A percentile compares a stretch with the other conserved stretches of the same genome.
Evolutionary conservation across 2,888 invertebrate genomes (phyloP).

Genomic region (Xanthia icteritia): DNA sequence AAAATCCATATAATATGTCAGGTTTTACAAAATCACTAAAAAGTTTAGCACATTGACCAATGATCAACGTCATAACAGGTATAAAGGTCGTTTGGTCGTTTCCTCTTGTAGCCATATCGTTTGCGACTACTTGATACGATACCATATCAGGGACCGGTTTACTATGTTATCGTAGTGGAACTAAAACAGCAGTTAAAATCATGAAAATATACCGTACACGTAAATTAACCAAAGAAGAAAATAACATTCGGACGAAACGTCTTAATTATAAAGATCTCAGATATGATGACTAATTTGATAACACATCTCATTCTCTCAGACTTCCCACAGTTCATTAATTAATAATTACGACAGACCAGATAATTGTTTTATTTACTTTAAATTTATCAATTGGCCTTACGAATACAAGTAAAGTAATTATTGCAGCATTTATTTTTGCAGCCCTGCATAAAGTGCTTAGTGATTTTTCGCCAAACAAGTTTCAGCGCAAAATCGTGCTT

Average conservation of each 20-base stretch:
- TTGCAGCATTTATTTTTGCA: neutral
- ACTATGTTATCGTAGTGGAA: conserved; percentile 12
- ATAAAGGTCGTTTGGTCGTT: conserved; percentile 17
- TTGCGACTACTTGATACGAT: neutral
- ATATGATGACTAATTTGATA: conserved; percentile 6
- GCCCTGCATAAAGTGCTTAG: no score
- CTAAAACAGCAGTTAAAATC: conserved; percentile 3
- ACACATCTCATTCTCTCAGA: neutral
- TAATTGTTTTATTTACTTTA: conserved; percentile 25
- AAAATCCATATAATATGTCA: no score
- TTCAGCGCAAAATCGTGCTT: neutral
- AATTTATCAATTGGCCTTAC: neutral
- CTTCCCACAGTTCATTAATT: conserved; percentile 7
- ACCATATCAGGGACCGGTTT: conserved; percentile 15
- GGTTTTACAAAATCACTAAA: neutral
- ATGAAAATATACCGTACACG: neutral
- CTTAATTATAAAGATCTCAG: neutral
- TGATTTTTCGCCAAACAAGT: neutral
- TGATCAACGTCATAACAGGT: conserved; percentile 13
- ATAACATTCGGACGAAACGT: neutral
- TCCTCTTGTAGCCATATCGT: conserved; percentile 1
- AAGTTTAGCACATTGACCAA: neutral
- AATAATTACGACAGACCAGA: neutral
- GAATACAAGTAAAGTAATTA: neutral
- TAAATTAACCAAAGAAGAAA: conserved; percentile 9